Base-by-base conservation (phyloP, 2,797 vertebrate genomes). In the Peromyscus nudipes region DNA sequence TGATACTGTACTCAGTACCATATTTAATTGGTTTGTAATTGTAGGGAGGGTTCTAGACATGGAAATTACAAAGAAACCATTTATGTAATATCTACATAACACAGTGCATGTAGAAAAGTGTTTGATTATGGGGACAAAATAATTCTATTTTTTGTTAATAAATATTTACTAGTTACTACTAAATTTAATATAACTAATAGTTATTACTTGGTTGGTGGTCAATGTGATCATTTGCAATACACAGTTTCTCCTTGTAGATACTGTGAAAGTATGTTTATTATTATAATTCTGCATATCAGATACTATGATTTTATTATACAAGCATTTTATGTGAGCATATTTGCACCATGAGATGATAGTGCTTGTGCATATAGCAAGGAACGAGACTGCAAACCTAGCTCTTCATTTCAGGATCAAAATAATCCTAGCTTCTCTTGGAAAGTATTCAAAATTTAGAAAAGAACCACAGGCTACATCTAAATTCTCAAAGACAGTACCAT, bases 401-500 rank as follows among this genome's bases (percentile, higher is more conserved):
- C 64, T 90, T 94, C 89, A 86, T 89, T 83, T 96, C 34, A 89
- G 21, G 31, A 37, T 88, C 46, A 95, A 65, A 94, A 91, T 89
- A 87, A 80, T 95, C 2, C 43, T 84, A 11, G 23, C 3, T 97
- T 90, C 73, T 76, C 19, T 1, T 92, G n/a, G 16, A 92, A 94
- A 76, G 4, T 87, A 29, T 86, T 79, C 55, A 64, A 67, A 82
- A 92, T 81, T 96, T 97, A 93, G 29, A 88, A 85, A 97, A 92
- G 52, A 89, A 71, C 64, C 16, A 83, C 25, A 91, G 52, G 25
- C 84, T 69, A 84, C 29, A 82, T 52, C 55, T 96, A 96, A 98
- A 95, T 96, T 97, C 52, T 95, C 82, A 92, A 95, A 86, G 86
- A 84, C 11, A 93, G 19, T 69, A 57, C 83, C 82, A 91, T 97